These are phyloP conservation scores for Mandrillus leucophaeus DNA, from an alignment of 2,113 vertebrate genomes.

Conservation along the genomic window DNA sequence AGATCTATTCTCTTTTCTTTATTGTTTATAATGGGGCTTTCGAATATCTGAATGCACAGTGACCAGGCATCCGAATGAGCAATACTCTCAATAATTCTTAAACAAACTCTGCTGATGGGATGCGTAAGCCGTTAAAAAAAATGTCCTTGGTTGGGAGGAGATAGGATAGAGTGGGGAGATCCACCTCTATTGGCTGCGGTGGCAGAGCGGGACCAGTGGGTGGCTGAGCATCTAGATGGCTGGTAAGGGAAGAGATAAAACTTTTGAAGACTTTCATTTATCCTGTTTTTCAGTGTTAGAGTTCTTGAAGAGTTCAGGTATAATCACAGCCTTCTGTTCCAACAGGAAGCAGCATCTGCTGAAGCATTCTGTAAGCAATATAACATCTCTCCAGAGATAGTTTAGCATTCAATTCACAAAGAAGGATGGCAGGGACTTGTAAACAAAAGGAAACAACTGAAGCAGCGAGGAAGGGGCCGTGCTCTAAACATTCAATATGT, in stretches of 20 bases:
- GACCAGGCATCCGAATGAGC: constrained; percentile 56
- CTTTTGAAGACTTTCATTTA: constrained; percentile 83
- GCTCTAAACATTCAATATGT: constrained; percentile 86
- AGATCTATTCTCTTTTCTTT: constrained; percentile 59
- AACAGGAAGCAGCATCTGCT: constrained; percentile 89
- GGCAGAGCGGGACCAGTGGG: neutral
- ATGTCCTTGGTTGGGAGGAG: neutral
- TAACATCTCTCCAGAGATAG: constrained; percentile 88
- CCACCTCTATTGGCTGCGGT: neutral
- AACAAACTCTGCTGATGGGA: constrained; percentile 16
- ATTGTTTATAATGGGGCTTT: constrained; percentile 44
- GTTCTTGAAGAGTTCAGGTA: constrained; percentile 90
- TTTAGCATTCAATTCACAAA: constrained; percentile 91
- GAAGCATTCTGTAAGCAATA: constrained; percentile 88
- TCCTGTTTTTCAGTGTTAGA: constrained; percentile 84
- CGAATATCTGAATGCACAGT: neutral
- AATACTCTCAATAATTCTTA: neutral
- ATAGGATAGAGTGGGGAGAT: neutral
- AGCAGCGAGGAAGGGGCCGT: constrained; percentile 84
- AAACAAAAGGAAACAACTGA: constrained; percentile 89
- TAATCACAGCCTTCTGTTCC: constrained; percentile 89
- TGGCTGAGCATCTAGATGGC: neutral
- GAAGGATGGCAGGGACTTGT: constrained; percentile 88
- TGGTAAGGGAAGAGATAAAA: constrained; percentile 65
- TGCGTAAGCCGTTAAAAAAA: neutral